Evolutionary conservation across 2,888 invertebrate species (phyloP), one percentile per base, ranked within the genome.

Genomic region (Cheilosia urbana): DNA sequence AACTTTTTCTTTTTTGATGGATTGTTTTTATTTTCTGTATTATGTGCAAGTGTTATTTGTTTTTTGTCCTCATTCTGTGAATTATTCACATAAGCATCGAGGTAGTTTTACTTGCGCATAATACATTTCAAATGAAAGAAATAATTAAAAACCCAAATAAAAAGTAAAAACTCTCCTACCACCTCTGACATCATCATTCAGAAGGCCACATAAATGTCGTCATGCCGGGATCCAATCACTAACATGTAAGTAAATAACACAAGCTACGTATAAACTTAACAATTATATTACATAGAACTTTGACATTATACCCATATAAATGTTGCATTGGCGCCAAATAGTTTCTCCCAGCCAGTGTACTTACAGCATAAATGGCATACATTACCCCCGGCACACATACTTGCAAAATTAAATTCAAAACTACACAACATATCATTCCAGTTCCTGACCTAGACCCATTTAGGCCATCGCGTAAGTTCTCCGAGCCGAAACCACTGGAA

Each of bases 391-490:
- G 65, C 77, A 85, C 85, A 71, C 78, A 17, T 60, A 77, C 68
- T 47, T 27, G 24, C 37, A 53, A 51, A 51, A 60, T 68, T 30
- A 75, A 77, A 72, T 62, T 73, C 49, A 66, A 84, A 79, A 66
- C 42, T 71, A 77, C 77, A 82, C 87, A 73, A 57, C 81, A 58
- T 81, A 34, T 87, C 66, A 65, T 87, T 88, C 65, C 89, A 89
- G 91, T 93, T 94, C 93, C 94, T 88, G 94, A 94, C 90, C 93
- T 95, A 93, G 94, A 95, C 88, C 95, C 95, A 88, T 93, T 94
- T 91, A 94, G 95, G 90, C 95, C 95, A 89, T 94, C 95, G 90
- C 94, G 95, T 91, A 95, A 94, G 91, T 96, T 96, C 93, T 94
- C 94, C 91, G 93, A 93, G 83, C 94, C 93, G 73, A 92, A 93